Percentiles rank a stretch among this genome's conserved stretches.
Conservation (phyloP, 2,113 vertebrate species). For the Hiodon alosoides region DNA sequence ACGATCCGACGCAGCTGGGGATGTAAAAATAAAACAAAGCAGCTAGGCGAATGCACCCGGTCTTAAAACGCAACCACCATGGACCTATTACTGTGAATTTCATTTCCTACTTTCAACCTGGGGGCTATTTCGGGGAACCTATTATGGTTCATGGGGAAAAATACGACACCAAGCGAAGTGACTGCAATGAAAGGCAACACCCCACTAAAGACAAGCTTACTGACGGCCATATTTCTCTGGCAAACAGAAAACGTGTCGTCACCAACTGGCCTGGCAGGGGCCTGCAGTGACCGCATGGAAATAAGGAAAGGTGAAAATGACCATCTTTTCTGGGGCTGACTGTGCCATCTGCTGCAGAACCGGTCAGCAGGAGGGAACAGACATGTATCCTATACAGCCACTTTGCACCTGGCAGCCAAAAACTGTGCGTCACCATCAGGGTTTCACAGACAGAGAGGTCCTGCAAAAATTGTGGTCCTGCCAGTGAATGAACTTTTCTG, state of each 20-base stretch:
- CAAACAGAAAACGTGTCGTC: slow-evolving; percentile 59
- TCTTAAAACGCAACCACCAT: no score
- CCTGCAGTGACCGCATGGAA: slow-evolving; percentile 43
- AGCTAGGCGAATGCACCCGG: no score
- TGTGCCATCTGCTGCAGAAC: slow-evolving; percentile 55
- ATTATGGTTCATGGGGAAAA: no score
- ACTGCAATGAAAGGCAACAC: no score
- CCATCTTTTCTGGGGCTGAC: slow-evolving; percentile 28
- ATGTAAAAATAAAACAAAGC: no score
- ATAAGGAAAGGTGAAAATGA: slow-evolving; percentile 39
- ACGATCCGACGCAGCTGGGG: no score
- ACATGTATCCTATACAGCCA: no score
- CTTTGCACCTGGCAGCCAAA: slow-evolving; percentile 1
- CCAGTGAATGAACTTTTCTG: no score
- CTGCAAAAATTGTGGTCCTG: not conserved
- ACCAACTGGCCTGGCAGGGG: slow-evolving; percentile 40
- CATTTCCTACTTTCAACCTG: no score
- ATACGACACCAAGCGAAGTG: not conserved
- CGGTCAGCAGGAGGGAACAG: not conserved
- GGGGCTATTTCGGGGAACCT: no score
- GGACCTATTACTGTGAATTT: no score
- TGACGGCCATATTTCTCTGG: slow-evolving; percentile 47
- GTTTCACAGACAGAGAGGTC: not conserved
- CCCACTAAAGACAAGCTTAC: not conserved
- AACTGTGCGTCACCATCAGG: not conserved